phyloP scores from a whole-genome alignment of 2,113 vertebrate species.

The Odontesthes bonariensis region DNA sequence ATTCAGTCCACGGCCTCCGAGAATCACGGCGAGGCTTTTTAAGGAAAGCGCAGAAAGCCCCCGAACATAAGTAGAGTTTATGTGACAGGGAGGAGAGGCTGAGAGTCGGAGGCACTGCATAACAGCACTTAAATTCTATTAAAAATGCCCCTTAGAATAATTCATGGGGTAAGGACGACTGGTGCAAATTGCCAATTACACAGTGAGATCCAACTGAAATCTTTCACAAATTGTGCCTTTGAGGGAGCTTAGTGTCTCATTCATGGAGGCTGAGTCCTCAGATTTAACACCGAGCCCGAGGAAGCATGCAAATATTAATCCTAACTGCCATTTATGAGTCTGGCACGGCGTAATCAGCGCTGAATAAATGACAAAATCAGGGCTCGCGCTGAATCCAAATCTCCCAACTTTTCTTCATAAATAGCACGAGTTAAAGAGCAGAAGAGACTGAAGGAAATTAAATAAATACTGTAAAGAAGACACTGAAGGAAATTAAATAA shows the following conservation, averaged over 20 bases:
- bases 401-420: background rate
- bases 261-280: conserved; percentile 12
- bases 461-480: too few species aligned
- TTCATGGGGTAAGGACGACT: conserved; percentile 21
- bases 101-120: background rate
- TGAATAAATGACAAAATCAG: conserved; percentile 20
- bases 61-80: conserved; percentile 7
- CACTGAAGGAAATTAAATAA: too few species aligned
- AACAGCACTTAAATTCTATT: conserved; percentile 17
- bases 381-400: background rate
- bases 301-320: conserved; percentile 52
- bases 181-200: conserved; percentile 56
- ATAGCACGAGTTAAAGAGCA: too few species aligned
- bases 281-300: conserved; percentile 22
- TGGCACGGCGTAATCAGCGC: conserved; percentile 26
- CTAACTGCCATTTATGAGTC: conserved; percentile 21
- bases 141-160: conserved; percentile 23
- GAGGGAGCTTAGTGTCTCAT: conserved; percentile 34
- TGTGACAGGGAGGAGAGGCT: conserved; percentile 1
- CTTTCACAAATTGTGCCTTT: conserved; percentile 28
- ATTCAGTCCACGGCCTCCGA: conserved; percentile 1
- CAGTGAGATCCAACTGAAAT: conserved; percentile 23
- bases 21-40: background rate
- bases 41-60: conserved; percentile 6
- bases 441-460: too few species aligned